Conservation (phyloP, 2,888 invertebrate genomes). For the Empis stercorea region DNA sequence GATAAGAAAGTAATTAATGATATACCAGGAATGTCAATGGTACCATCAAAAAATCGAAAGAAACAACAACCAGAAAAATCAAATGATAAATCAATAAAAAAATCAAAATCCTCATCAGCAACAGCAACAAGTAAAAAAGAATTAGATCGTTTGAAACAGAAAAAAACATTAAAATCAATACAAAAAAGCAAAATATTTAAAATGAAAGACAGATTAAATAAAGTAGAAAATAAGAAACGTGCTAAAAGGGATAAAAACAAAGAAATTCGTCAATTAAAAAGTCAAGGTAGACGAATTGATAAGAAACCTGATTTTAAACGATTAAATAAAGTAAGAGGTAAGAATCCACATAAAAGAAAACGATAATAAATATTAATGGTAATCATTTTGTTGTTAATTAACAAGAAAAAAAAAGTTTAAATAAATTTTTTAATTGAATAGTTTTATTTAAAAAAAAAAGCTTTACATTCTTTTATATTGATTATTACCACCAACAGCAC, state of each 20-base stretch:
- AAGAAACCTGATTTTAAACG: not conserved
- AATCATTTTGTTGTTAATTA: not conserved
- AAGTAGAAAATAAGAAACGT: slow-evolving; percentile 55
- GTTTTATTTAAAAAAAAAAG: not conserved
- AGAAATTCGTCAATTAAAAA: not conserved
- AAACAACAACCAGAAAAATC: slow-evolving; percentile 21
- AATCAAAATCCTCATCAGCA: slow-evolving; percentile 15
- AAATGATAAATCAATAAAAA: slow-evolving; percentile 19
- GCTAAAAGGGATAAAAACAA: slow-evolving; percentile 36
- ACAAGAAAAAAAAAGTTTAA: not conserved
- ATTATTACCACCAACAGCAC: too few species aligned
- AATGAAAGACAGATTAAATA: slow-evolving; percentile 58
- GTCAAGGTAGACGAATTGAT: not conserved
- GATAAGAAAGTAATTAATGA: slow-evolving; percentile 26
- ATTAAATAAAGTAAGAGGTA: not conserved
- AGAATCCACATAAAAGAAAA: slow-evolving; percentile 1
- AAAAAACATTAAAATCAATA: slow-evolving; percentile 57
- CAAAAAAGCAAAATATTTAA: slow-evolving; percentile 67
- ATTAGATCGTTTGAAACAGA: slow-evolving; percentile 54
- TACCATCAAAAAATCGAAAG: slow-evolving; percentile 15
- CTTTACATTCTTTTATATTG: not conserved
- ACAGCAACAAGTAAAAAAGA: slow-evolving; percentile 44
- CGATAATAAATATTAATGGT: not conserved
- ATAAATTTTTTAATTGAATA: not conserved
- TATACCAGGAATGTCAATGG: slow-evolving; percentile 40